A percentile compares a stretch with the other conserved stretches of the same genome.
These are phyloP conservation scores for Drosophila falleni DNA, from an alignment of 2,888 invertebrate genomes.

Conservation along the genomic window DNA sequence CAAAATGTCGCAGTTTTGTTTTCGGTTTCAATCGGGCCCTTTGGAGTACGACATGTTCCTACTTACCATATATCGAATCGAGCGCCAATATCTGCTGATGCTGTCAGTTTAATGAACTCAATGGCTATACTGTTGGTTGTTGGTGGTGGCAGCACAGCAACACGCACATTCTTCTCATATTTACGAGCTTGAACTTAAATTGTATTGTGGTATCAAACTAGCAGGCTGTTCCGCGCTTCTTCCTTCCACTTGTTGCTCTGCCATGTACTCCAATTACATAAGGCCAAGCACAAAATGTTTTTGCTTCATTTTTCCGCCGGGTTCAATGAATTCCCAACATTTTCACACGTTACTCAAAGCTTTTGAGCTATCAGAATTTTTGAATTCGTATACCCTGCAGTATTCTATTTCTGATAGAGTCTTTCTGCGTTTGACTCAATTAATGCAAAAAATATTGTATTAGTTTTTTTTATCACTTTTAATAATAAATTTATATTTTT, in stretches of 20 bases:
- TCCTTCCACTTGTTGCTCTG: neutral
- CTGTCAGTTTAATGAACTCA: constrained; percentile 53
- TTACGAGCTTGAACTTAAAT: constrained; percentile 19
- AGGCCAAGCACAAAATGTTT: constrained; percentile 38
- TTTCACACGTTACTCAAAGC: constrained; percentile 64
- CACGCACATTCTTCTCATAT: constrained; percentile 70
- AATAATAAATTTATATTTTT: no score
- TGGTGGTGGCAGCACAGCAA: neutral
- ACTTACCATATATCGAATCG: neutral
- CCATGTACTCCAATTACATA: constrained; percentile 55
- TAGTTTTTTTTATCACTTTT: no score
- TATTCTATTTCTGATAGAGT: no score
- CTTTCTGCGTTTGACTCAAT: no score
- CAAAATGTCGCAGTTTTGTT: constrained; percentile 72
- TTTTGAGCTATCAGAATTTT: constrained; percentile 8
- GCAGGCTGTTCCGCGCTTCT: neutral
- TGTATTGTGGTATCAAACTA: neutral
- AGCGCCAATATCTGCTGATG: constrained; percentile 9
- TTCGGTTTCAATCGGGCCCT: constrained; percentile 66
- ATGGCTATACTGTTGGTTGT: neutral
- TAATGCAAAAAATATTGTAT: no score
- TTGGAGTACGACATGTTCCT: neutral
- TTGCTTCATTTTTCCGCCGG: constrained; percentile 28
- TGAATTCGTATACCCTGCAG: neutral
- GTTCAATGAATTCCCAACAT: constrained; percentile 73